A percentile compares a stretch with the other conserved stretches of the same genome.
Conservation (phyloP, 1,140 invertebrate genomes). For the Homarus americanus region DNA sequence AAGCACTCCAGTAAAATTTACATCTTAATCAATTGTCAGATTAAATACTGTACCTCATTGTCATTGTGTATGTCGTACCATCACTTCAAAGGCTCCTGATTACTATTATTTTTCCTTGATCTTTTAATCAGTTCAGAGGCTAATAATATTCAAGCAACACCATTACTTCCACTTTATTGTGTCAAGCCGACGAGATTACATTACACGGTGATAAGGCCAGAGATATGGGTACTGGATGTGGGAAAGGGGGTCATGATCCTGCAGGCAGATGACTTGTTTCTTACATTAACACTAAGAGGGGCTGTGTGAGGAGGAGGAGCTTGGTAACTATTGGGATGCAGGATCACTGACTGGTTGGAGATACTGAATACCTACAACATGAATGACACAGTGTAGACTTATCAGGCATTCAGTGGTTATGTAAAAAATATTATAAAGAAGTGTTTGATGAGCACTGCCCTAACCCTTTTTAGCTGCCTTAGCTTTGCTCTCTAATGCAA, state of each 20-base stretch:
- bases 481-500: background rate
- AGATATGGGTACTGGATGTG: background rate
- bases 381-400: background rate
- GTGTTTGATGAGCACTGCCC: too few species aligned
- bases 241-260: background rate
- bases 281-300: background rate
- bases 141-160: background rate
- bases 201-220: background rate
- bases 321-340: background rate
- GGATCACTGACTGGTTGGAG: background rate
- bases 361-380: background rate
- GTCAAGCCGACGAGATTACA: conserved; percentile 8
- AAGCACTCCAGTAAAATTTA: background rate
- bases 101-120: background rate
- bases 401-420: background rate
- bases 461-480: background rate
- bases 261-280: background rate
- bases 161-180: background rate
- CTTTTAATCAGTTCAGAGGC: background rate
- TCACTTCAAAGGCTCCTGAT: background rate
- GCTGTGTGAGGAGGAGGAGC: background rate
- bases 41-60: too few species aligned
- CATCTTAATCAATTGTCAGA: background rate
- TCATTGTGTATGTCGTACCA: too few species aligned
- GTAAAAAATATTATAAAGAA: background rate